Conservation (phyloP, 1,140 invertebrate species). For the Ostrea denselamellosa region DNA sequence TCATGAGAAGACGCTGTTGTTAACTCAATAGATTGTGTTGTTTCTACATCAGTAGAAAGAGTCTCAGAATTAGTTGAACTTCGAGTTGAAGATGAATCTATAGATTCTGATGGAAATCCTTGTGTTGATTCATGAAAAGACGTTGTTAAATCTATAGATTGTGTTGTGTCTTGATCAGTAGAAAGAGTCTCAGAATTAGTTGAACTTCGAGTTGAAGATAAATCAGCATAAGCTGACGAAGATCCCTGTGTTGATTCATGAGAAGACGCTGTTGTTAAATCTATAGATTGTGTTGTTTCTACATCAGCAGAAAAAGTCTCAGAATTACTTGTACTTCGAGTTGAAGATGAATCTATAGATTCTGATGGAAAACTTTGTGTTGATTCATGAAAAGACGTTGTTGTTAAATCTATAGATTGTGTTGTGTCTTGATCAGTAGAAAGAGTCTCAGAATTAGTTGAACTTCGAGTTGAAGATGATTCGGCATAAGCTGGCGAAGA, state of each 20-base stretch:
- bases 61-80: no score
- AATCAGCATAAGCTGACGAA: neutral
- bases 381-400: neutral
- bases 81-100: no score
- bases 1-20: neutral
- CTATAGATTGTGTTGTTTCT: neutral
- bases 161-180: neutral
- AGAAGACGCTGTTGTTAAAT: neutral
- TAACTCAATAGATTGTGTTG: no score
- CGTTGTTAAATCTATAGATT: neutral
- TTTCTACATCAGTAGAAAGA: no score
- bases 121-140: no score
- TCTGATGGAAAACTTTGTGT: neutral
- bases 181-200: neutral
- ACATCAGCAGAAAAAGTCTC: neutral
- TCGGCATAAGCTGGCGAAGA: neutral
- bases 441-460: no score
- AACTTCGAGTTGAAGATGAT: no score
- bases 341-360: neutral
- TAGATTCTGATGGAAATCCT: no score
- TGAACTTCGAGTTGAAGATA: neutral
- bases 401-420: no score
- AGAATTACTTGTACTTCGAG: neutral
- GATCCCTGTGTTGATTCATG: neutral
- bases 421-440: no score